Base-by-base conservation (phyloP, 2,797 vertebrate species). In the Synanceia verrucosa region DNA sequence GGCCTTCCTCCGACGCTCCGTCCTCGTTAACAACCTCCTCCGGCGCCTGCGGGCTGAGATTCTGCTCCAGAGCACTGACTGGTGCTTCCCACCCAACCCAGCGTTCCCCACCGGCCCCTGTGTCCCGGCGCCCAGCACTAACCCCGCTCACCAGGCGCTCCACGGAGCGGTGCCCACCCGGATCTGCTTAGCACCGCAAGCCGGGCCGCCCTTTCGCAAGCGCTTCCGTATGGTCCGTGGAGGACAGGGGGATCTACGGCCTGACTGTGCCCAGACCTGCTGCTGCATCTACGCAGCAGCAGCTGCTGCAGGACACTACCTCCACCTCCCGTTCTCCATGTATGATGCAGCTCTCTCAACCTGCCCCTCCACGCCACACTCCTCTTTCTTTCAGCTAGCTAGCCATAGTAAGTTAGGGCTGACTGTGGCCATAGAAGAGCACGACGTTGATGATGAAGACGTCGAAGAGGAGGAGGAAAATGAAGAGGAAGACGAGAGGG, bases 11-110 rank as follows among this genome's bases (percentile, higher is more conserved):
- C 94, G 97, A 2, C 95, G 97, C 79, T 98, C 97, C 0, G 97
- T 99, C 70, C 96, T 99, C 4, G 97, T 99, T 26, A 99, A 99
- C 91, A 99, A 99, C 67, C 93, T 99, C 44, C 96, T 99, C 81
- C 96, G 96, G 11, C 95, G 97, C 67, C 95, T 99, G 81, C 94
- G 97, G 0, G 94, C 96, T 0, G 97, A 98, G 79, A 98, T 99
- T 72, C 88, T 98, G 76, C 95, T 97, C 88, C 97, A 98, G 92
- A 96, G 96, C 84, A 71, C 86, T 0, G 96, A 96, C 85, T 98
- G 97, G 97, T 97, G 96, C 76, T 96, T 98, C 70, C 95, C 97
- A 0, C 63, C 96, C 21, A 88, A 84, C 43, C 84, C 91, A 0
- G 66, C 83, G 0, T 85, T 88, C 10, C 46, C 85, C 52, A 1